phyloP scores from a whole-genome alignment of 2,888 invertebrate genomes.

The Protodeltote pygarga region DNA sequence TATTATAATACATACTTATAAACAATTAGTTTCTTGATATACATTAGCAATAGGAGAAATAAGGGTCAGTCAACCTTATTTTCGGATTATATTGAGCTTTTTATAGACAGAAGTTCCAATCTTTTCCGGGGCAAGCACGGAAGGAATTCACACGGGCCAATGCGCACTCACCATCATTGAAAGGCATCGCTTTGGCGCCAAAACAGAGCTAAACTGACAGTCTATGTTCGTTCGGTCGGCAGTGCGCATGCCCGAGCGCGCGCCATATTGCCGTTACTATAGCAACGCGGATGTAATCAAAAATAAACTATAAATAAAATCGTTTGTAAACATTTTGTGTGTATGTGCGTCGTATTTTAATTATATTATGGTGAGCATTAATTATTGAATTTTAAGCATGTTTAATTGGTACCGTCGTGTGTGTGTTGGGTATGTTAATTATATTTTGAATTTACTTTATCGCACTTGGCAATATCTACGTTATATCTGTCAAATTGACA shows the following conservation, averaged over 20 bases:
- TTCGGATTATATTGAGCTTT: no score
- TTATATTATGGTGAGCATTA: slow-evolving; percentile 8
- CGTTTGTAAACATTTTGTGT: slow-evolving; percentile 20
- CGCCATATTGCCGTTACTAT: slow-evolving; percentile 74
- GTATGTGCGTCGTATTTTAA: slow-evolving; percentile 6
- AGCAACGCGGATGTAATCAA: slow-evolving; percentile 71
- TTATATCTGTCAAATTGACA: slow-evolving; percentile 5
- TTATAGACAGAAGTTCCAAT: no score
- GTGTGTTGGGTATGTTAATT: slow-evolving; percentile 35
- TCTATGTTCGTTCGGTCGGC: slow-evolving; percentile 59
- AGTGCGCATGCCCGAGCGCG: slow-evolving; percentile 68
- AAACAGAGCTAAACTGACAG: slow-evolving; percentile 65
- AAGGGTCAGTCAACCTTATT: no score
- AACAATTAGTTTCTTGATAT: no score
- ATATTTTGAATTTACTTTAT: slow-evolving; percentile 21
- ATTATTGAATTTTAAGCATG: not conserved
- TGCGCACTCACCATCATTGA: slow-evolving; percentile 18
- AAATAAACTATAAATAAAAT: slow-evolving; percentile 54
- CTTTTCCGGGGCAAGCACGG: slow-evolving; percentile 56
- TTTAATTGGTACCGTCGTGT: slow-evolving; percentile 9
- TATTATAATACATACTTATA: no score
- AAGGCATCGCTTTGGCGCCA: slow-evolving; percentile 70
- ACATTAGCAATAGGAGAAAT: no score
- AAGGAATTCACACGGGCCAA: slow-evolving; percentile 51
- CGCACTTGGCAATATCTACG: slow-evolving; percentile 8